Conservation (phyloP, 2,888 invertebrate genomes). For the Brenthis hecate region DNA sequence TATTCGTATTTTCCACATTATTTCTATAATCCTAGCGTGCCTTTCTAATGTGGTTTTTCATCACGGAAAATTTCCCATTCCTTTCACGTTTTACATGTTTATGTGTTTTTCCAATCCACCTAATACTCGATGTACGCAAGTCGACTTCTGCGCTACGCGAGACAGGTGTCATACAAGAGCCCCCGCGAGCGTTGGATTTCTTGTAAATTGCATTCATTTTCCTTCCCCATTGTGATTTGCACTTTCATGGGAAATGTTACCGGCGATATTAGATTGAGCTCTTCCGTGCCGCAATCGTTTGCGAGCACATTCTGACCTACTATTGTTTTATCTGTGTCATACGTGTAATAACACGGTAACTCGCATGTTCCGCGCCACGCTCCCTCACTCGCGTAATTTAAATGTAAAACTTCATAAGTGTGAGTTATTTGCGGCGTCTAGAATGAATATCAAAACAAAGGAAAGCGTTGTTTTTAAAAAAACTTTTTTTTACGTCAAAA, state of each 20-base stretch:
- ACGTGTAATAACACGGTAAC: neutral
- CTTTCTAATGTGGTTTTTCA: slow-evolving; percentile 9
- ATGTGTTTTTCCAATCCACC: slow-evolving; percentile 13
- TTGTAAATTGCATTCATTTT: slow-evolving; percentile 50
- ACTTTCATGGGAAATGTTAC: slow-evolving; percentile 27
- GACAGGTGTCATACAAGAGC: slow-evolving; percentile 9
- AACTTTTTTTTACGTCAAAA: too few species aligned
- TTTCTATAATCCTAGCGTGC: neutral
- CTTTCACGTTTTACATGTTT: slow-evolving; percentile 1
- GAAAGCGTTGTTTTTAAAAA: too few species aligned
- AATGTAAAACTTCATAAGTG: neutral
- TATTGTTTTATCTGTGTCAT: slow-evolving; percentile 1
- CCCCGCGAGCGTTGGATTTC: neutral
- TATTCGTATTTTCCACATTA: neutral
- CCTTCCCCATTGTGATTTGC: slow-evolving; percentile 40
- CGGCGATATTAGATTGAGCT: slow-evolving; percentile 19
- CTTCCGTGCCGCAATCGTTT: slow-evolving; percentile 9
- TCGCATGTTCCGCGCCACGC: neutral
- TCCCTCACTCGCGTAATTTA: neutral
- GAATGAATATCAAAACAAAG: neutral
- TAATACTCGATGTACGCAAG: slow-evolving; percentile 4
- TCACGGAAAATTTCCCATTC: slow-evolving; percentile 14
- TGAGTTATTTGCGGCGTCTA: neutral
- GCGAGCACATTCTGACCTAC: slow-evolving; percentile 2
- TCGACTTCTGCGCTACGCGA: slow-evolving; percentile 5